Evolutionary conservation across 1,140 invertebrate species (phyloP).

Genomic region (Trissolcus basalis): DNA sequence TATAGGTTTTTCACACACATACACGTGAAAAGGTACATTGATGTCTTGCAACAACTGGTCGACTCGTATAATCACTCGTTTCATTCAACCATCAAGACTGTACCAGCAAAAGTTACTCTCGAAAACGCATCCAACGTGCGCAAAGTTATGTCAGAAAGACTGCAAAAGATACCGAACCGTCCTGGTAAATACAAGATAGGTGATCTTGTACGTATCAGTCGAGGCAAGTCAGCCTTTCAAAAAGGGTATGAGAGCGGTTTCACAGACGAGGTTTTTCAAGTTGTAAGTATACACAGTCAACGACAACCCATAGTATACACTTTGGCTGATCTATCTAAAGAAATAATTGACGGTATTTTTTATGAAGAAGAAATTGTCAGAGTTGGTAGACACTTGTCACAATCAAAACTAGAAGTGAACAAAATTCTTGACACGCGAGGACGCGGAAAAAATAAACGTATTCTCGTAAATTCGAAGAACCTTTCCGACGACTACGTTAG

Average conservation of each 20-base stretch:
- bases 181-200: slow-evolving; percentile 3
- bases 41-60: slow-evolving; percentile 22
- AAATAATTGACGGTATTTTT: background rate
- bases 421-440: background rate
- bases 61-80: background rate
- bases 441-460: background rate
- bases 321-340: background rate
- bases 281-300: background rate
- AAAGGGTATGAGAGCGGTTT: slow-evolving; percentile 22
- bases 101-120: background rate
- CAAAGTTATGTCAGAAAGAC: background rate
- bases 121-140: background rate
- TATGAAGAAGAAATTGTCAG: background rate
- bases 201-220: slow-evolving; percentile 18
- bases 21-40: slow-evolving; percentile 11
- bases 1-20: slow-evolving; percentile 50
- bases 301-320: slow-evolving; percentile 2
- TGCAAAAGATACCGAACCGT: background rate
- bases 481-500: slow-evolving; percentile 19
- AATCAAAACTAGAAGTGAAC: background rate
- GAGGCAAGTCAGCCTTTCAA: slow-evolving; percentile 11
- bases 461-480: slow-evolving; percentile 2
- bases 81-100: background rate
- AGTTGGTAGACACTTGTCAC: background rate
- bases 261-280: slow-evolving; percentile 2